Base-by-base conservation (phyloP, 1,140 invertebrate species). In the Drosophila pallidifrons region DNA sequence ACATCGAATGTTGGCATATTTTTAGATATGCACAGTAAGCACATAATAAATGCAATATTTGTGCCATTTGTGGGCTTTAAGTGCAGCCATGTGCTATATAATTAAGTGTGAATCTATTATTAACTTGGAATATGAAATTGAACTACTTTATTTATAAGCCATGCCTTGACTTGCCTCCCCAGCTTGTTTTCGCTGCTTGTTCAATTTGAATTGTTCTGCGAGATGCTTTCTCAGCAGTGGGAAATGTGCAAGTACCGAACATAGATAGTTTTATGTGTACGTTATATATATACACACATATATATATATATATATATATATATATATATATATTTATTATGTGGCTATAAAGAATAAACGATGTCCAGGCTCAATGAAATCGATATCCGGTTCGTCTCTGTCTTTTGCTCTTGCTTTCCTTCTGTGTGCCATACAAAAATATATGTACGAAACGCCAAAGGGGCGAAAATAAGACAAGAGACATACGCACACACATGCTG, bases 351-450 rank as follows among this genome's bases (percentile, higher is more conserved):
- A 49, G 45, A 38, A 64, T 55, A 43, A 64, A 66, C 13, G 32
- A 72, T 72, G 52, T 32, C 54, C 45, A 52, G 28, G 30, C 55
- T 46, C 51, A 54, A 30, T 58, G 49, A 43, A 74, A 74, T 74
- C 65, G 67, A 74, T 74, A 74, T 61, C 10, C 32, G 6, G 5
- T 0, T 20, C 16, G 10, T 25, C 20, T 4, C 20, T 15, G n/a
- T 10, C 49, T 30, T 4, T 4, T 5, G n/a, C 5, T 16, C 35
- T 59, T 10, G 43, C 46, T 32, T 13, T 32, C n/a, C 75, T 58
- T 71, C 76, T 74, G 72, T 73, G 70, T 82, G 79, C 76, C 82
- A 65, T 52, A 78, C 51, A 76, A 79, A 78, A 80, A 80, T 68
- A 76, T 73, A 78, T 74, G 82, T 51, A 52, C 13, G 67, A 81